phyloP scores from a whole-genome alignment of 2,888 invertebrate species.

The Lymantria dispar region DNA sequence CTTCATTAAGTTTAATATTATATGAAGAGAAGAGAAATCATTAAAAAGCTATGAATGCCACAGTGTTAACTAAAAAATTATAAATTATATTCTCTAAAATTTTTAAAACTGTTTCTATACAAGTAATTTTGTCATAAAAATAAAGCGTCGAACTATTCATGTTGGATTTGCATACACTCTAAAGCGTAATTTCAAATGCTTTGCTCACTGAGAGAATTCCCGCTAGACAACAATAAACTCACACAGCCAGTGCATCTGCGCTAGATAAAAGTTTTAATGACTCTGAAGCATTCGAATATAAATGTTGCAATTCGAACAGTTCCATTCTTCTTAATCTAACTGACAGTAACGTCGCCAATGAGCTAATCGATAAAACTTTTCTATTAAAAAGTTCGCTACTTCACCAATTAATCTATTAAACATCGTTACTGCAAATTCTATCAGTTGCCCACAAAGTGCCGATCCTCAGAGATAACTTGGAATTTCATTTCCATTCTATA shows the following conservation, averaged over 20 bases:
- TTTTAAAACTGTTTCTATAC: not conserved
- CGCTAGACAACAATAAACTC: slow-evolving; percentile 55
- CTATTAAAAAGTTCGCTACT: slow-evolving; percentile 51
- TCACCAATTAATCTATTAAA: slow-evolving; percentile 40
- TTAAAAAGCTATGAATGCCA: no score
- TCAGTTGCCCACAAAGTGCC: slow-evolving; percentile 15
- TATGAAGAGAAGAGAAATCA: no score
- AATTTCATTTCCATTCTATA: not conserved
- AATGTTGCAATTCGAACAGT: slow-evolving; percentile 46
- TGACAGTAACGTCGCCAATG: slow-evolving; percentile 39
- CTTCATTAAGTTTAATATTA: no score
- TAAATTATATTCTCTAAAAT: no score
- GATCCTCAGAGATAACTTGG: slow-evolving; percentile 1
- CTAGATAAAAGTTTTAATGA: slow-evolving; percentile 68
- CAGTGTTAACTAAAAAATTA: no score
- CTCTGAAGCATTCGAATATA: slow-evolving; percentile 50
- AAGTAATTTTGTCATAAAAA: slow-evolving; percentile 14
- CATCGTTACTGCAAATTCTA: slow-evolving; percentile 20
- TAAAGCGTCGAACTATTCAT: slow-evolving; percentile 15
- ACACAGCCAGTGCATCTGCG: slow-evolving; percentile 53
- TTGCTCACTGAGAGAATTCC: slow-evolving; percentile 49
- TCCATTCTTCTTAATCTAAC: slow-evolving; percentile 42
- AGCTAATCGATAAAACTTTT: slow-evolving; percentile 59
- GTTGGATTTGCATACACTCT: slow-evolving; percentile 42
- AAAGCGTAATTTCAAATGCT: slow-evolving; percentile 50